phyloP scores from a whole-genome alignment of 2,113 vertebrate species.

The Saguinus midas region DNA sequence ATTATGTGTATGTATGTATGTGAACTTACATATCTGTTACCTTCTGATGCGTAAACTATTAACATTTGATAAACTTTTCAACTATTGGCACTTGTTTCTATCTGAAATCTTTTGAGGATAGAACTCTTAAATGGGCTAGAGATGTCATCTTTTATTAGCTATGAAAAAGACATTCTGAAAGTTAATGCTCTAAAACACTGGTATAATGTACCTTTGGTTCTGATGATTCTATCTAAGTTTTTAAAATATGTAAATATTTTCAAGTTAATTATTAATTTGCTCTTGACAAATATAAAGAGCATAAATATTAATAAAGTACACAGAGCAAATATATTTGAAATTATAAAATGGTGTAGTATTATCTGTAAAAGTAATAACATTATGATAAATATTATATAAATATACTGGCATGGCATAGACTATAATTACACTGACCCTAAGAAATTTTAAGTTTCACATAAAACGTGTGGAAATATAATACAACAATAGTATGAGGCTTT shows the following conservation, averaged over 20 bases:
- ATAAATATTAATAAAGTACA: conserved; percentile 65
- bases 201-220: conserved; percentile 70
- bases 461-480: neutral
- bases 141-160: neutral
- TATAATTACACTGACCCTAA: neutral
- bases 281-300: conserved; percentile 71
- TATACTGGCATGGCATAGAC: neutral
- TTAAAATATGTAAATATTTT: conserved; percentile 67
- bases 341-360: conserved; percentile 13
- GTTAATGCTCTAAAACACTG: conserved; percentile 60
- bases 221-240: conserved; percentile 73
- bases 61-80: neutral
- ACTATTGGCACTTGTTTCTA: neutral
- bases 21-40: neutral
- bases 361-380: conserved; percentile 19
- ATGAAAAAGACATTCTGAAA: conserved; percentile 50
- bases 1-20: neutral
- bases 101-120: neutral
- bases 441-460: neutral
- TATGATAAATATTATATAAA: conserved; percentile 7
- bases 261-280: conserved; percentile 71
- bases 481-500: neutral
- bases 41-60: neutral
- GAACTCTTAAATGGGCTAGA: neutral
- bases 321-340: conserved; percentile 70